Evolutionary conservation across 2,113 vertebrate genomes (phyloP).

Genomic region (Entomyzon cyanotis): DNA sequence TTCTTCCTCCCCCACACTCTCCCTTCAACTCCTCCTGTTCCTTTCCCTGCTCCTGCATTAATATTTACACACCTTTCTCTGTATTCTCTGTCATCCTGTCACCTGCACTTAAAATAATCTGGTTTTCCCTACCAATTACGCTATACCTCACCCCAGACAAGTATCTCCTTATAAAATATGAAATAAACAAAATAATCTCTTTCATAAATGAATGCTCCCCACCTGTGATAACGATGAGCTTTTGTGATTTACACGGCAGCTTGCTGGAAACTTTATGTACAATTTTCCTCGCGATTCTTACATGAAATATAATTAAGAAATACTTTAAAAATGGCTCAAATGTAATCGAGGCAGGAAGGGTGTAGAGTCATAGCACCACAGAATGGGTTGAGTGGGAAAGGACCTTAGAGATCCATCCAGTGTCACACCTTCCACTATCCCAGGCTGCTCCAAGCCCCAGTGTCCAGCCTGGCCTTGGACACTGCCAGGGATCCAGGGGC

Average conservation of each 20-base stretch:
- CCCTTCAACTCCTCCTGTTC: background rate
- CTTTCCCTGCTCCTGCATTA: background rate
- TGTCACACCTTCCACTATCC: rapidly evolving
- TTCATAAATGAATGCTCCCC: background rate
- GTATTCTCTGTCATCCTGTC: background rate
- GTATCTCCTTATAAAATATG: background rate
- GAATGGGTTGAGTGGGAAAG: background rate
- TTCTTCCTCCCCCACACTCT: background rate
- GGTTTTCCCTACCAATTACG: background rate
- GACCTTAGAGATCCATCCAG: background rate
- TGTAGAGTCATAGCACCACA: rapidly evolving
- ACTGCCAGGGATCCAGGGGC: background rate
- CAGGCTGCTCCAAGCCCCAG: background rate
- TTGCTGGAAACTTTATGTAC: background rate
- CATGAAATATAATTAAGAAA: background rate
- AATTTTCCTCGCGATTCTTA: background rate
- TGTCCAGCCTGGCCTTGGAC: background rate
- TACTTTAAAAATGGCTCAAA: background rate
- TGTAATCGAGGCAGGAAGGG: background rate
- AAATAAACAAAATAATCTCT: background rate
- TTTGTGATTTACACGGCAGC: background rate
- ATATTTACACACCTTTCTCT: background rate
- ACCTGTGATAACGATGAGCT: background rate
- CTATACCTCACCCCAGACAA: background rate
- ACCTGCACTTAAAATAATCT: background rate